Evolutionary conservation across 2,113 vertebrate species (phyloP).

Genomic region (Scomber japonicus): DNA sequence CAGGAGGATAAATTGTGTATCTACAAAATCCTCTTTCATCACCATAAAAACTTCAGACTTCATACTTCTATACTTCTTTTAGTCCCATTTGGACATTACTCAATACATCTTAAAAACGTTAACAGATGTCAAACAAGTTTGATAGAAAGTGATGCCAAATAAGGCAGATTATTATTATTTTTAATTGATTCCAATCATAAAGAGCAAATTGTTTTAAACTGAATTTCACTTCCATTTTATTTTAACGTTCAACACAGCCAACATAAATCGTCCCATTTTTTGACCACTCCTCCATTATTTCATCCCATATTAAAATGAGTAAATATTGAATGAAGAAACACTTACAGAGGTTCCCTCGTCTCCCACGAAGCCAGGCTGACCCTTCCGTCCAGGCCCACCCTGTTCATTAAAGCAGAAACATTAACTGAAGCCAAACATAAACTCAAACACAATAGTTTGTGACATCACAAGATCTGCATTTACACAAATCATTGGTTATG

Average conservation of each 20-base stretch:
- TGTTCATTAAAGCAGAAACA: slow-evolving; percentile 62
- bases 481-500: no score
- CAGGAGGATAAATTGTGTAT: no score
- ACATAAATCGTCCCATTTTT: background rate
- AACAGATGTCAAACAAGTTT: no score
- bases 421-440: background rate
- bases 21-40: background rate
- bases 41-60: background rate
- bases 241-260: no score
- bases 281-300: background rate
- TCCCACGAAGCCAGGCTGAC: slow-evolving; percentile 84
- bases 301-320: background rate
- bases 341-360: slow-evolving; percentile 88
- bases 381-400: slow-evolving; percentile 81
- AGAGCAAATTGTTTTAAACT: no score
- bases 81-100: background rate
- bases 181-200: no score
- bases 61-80: background rate
- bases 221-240: no score
- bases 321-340: slow-evolving; percentile 26
- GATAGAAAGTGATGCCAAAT: no score
- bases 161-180: no score
- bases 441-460: no score
- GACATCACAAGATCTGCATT: no score
- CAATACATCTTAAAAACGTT: background rate